These are phyloP conservation scores for Aphrocallistes beatrix DNA, from an alignment of 37 sponge, comb jelly and placozoan species.

Conservation along the genomic window DNA sequence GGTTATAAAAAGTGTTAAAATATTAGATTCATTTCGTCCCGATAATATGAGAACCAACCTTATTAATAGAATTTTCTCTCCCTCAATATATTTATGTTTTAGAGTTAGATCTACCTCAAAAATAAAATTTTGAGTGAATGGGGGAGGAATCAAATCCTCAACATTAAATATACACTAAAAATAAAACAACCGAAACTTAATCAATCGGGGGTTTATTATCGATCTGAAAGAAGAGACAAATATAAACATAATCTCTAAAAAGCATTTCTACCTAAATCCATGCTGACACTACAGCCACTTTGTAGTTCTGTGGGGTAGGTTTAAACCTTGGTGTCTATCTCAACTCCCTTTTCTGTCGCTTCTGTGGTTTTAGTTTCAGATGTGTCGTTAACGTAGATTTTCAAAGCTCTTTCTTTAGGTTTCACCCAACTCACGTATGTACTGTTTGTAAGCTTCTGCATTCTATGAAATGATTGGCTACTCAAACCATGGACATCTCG, in stretches of 20 bases:
- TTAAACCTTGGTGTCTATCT: not conserved
- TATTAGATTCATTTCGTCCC: too few species aligned
- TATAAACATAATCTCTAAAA: conserved; percentile 19
- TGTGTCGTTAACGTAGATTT: conserved; percentile 51
- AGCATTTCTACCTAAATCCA: not conserved
- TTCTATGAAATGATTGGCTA: too few species aligned
- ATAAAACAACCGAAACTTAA: not conserved
- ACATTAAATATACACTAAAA: not conserved
- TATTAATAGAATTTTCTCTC: too few species aligned
- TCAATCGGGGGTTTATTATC: conserved; percentile 11
- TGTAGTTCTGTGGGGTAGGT: not conserved
- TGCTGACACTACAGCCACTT: not conserved
- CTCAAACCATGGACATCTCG: too few species aligned
- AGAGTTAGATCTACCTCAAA: too few species aligned
- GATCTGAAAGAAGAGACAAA: not conserved
- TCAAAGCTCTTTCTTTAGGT: conserved; percentile 56
- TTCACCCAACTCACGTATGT: not conserved
- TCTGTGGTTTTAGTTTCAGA: not conserved
- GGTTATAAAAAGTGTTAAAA: too few species aligned
- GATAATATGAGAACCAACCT: too few species aligned
- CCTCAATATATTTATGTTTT: too few species aligned
- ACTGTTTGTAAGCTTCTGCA: conserved; percentile 32
- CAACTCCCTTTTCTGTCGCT: not conserved
- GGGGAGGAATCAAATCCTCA: too few species aligned
- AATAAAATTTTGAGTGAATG: too few species aligned